These are phyloP conservation scores for Turritopsis dohrnii DNA, from an alignment of 30 jellyfish, hydroid and myxozoan genomes.

Conservation along the genomic window DNA sequence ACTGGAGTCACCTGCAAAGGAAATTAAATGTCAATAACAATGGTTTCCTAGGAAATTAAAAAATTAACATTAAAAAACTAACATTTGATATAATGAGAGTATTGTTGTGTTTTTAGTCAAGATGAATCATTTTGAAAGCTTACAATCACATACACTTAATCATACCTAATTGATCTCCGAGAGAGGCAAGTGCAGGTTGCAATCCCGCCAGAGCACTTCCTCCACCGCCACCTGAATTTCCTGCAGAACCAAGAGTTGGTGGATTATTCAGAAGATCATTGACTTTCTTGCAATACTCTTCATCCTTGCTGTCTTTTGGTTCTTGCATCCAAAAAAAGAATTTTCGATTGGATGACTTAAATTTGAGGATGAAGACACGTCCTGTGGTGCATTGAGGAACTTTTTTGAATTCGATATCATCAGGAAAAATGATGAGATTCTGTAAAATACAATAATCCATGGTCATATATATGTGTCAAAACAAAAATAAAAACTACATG, in stretches of 20 bases:
- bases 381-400: conserved; percentile 95
- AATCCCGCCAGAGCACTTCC: conserved; percentile 41
- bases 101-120: neutral
- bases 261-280: conserved; percentile 83
- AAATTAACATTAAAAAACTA: too few species aligned
- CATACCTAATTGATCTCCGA: conserved; percentile 94
- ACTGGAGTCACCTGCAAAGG: conserved; percentile 87
- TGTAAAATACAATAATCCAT: neutral
- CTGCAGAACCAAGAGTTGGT: conserved; percentile 86
- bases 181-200: conserved; percentile 90
- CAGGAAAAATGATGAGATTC: conserved; percentile 95
- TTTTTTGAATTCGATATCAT: conserved; percentile 88
- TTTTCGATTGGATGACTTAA: conserved; percentile 82
- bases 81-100: too few species aligned
- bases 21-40: neutral
- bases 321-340: conserved; percentile 99
- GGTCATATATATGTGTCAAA: too few species aligned
- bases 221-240: conserved; percentile 36
- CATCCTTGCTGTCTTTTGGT: conserved; percentile 91
- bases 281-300: conserved; percentile 78
- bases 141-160: neutral
- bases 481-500: too few species aligned
- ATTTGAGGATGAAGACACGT: conserved; percentile 75
- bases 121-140: neutral
- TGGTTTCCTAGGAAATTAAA: too few species aligned